Percentiles rank a stretch among this genome's conserved stretches.
These are phyloP conservation scores for Hippocampus zosterae DNA, from an alignment of 2,113 vertebrate species.

Conservation along the genomic window DNA sequence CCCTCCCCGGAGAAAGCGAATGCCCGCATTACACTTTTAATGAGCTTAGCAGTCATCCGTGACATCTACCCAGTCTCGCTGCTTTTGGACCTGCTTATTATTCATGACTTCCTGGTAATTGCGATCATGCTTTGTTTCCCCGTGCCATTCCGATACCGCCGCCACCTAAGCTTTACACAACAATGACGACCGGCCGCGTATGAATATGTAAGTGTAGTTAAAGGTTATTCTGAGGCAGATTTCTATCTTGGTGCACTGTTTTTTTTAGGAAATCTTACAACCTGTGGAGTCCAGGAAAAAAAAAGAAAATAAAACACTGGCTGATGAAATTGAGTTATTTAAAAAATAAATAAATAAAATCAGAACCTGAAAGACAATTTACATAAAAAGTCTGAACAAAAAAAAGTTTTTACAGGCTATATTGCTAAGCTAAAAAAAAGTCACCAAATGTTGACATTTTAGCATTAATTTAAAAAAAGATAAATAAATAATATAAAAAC, in stretches of 20 bases:
- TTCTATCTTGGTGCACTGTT: conserved; percentile 12
- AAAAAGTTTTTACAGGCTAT: too few species aligned
- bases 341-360: too few species aligned
- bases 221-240: background rate
- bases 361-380: too few species aligned
- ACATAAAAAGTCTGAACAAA: too few species aligned
- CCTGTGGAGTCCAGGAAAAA: background rate
- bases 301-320: background rate
- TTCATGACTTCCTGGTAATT: conserved; percentile 59
- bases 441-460: too few species aligned
- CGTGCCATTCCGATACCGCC: conserved; percentile 18
- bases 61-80: conserved; percentile 32
- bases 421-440: too few species aligned
- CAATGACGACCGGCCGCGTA: background rate
- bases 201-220: conserved; percentile 11
- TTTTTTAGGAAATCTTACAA: background rate
- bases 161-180: conserved; percentile 20
- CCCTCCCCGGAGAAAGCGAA: conserved; percentile 38
- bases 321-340: background rate
- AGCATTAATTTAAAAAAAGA: too few species aligned
- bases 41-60: conserved; percentile 63
- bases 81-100: conserved; percentile 58
- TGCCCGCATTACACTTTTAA: conserved; percentile 57
- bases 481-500: too few species aligned
- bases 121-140: conserved; percentile 47